Evolutionary conservation across 1,140 invertebrate genomes (phyloP), one percentile per base, ranked within the genome.

Genomic region (Drosophila persimilis): DNA sequence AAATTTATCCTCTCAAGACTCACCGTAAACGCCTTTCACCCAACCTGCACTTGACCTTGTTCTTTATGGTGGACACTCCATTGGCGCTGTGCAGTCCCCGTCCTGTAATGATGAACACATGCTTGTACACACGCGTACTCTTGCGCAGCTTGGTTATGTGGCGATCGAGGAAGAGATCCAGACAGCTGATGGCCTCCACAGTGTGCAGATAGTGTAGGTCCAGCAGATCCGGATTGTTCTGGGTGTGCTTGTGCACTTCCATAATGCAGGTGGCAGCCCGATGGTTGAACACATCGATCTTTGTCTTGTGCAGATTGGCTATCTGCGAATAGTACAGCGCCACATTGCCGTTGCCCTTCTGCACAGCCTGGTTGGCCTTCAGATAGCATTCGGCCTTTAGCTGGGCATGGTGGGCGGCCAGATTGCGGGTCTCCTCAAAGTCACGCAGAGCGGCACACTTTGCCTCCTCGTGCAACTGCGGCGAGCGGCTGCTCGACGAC

Each of bases 131-230:
- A 76, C 92, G 90, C 39, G 90, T 78, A 20, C 80, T 80, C 17
- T 80, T 77, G 8, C 90, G 91, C 26, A 95, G 76, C 44, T 92
- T 92, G 45, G 90, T 91, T 26, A 96, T 94, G 63, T 95, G 95
- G 13, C 92, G 88, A 80, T 95, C 94, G 0, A 97, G 89, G 77
- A 96, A 96, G 6, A 95, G 75, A 67, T 96, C 94, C 13, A 97
- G 73, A 2, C 94, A 92, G 54, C 93, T 92, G 8, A 94, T 80
- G 0, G 96, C 96, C 91, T 97, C 96, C 13, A 91, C 89, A 0
- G 96, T 94, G 70, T 94, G 94, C 13, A 97, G 90, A 80, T 94
- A 94, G 90, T 98, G 97, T 0, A 97, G 91, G 91, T 97, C 96
- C 1, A 97, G 89, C 0, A 91, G 48, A 54, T 91, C 90, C 1